Conservation (phyloP, 2,888 invertebrate genomes). For the Euplexia lucipara region DNA sequence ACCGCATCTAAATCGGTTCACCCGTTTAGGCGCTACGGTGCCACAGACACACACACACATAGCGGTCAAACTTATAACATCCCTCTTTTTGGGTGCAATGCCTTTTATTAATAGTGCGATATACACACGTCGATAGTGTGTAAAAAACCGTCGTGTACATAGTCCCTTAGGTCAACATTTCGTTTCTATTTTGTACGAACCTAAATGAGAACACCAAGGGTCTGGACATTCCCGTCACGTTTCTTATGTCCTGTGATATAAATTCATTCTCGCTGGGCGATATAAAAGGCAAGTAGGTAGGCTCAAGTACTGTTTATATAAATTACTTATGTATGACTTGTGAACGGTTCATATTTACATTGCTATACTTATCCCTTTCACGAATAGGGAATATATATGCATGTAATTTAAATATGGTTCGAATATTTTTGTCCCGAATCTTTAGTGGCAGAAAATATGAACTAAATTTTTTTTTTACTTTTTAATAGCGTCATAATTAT, state of each 20-base stretch:
- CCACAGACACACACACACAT: no score
- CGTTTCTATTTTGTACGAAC: conserved; percentile 30
- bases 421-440: no score
- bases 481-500: no score
- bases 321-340: conserved; percentile 9
- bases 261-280: conserved; percentile 48
- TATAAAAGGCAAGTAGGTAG: conserved; percentile 21
- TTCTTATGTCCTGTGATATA: conserved; percentile 57
- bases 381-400: no score
- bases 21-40: no score
- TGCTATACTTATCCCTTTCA: no score
- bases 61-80: not conserved
- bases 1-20: no score
- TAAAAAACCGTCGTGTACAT: not conserved
- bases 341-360: conserved; percentile 4
- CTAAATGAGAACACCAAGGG: conserved; percentile 36
- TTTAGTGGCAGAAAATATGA: no score
- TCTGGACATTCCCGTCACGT: conserved; percentile 58
- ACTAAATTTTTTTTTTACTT: no score
- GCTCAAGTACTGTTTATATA: conserved; percentile 12
- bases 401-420: no score
- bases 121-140: not conserved
- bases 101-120: not conserved
- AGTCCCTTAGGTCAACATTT: not conserved
- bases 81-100: not conserved